Evolutionary conservation across 1,140 invertebrate species (phyloP).

Genomic region (Globodera rostochiensis): DNA sequence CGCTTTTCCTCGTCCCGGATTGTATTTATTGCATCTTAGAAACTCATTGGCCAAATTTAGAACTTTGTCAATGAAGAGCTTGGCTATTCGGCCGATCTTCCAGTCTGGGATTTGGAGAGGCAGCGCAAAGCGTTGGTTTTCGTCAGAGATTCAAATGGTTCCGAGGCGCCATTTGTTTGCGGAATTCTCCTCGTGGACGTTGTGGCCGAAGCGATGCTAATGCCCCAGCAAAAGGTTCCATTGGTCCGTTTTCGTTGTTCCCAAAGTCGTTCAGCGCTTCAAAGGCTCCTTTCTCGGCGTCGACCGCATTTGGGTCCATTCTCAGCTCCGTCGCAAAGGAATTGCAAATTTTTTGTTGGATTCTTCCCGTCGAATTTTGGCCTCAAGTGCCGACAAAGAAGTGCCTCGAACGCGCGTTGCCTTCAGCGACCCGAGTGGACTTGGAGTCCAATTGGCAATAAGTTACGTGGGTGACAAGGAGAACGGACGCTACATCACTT

Average conservation of each 20-base stretch:
- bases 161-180: slow-evolving; percentile 42
- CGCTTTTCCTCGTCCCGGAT: too few relatives aligned
- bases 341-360: slow-evolving; percentile 44
- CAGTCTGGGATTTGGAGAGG: slow-evolving; percentile 32
- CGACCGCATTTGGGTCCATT: slow-evolving; percentile 54
- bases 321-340: slow-evolving; percentile 37
- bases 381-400: not conserved
- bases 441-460: slow-evolving; percentile 39
- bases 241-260: slow-evolving; percentile 25
- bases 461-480: slow-evolving; percentile 34
- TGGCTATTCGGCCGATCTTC: slow-evolving; percentile 48
- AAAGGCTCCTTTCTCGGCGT: slow-evolving; percentile 49
- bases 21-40: not conserved
- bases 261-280: slow-evolving; percentile 29
- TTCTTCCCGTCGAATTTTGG: slow-evolving; percentile 27
- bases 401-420: slow-evolving; percentile 37
- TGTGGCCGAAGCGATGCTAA: slow-evolving; percentile 26
- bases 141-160: slow-evolving; percentile 25
- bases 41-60: slow-evolving; percentile 26
- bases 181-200: slow-evolving; percentile 36
- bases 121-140: slow-evolving; percentile 39
- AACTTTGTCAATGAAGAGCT: slow-evolving; percentile 43
- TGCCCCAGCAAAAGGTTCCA: slow-evolving; percentile 40
- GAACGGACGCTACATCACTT: slow-evolving; percentile 33
- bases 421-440: slow-evolving; percentile 42